Evolutionary conservation across 2,113 vertebrate genomes (phyloP).

Genomic region (Brachyhypopomus gauderio): DNA sequence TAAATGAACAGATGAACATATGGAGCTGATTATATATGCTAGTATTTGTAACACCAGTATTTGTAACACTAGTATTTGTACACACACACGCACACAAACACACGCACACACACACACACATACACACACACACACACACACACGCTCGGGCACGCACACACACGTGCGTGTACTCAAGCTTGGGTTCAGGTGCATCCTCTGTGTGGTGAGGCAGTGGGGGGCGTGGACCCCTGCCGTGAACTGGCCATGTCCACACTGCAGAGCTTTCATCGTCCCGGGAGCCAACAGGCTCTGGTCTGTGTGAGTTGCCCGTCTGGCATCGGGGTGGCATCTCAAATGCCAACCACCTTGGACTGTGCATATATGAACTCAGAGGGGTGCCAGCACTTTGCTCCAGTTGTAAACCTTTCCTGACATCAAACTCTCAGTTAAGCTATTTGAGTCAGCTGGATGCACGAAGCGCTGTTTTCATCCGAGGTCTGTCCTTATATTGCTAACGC

Average conservation of each 20-base stretch:
- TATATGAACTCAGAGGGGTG: too few species aligned
- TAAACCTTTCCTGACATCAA: too few species aligned
- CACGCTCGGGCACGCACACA: too few species aligned
- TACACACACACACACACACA: background rate
- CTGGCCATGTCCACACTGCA: background rate
- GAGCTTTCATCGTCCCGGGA: background rate
- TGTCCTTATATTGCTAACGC: too few species aligned
- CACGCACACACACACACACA: background rate
- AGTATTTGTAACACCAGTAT: slow-evolving; percentile 44
- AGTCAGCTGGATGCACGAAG: background rate
- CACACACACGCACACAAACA: background rate
- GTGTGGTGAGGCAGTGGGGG: background rate
- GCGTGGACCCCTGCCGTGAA: background rate
- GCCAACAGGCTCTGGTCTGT: background rate
- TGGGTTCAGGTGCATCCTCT: background rate
- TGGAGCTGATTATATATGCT: slow-evolving; percentile 41
- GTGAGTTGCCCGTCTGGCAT: background rate
- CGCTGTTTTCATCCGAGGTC: background rate
- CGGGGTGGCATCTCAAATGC: background rate
- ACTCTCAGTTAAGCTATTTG: too few species aligned
- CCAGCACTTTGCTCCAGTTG: too few species aligned
- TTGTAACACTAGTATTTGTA: slow-evolving; percentile 41
- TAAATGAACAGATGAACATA: slow-evolving; percentile 43
- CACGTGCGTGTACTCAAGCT: too few species aligned
- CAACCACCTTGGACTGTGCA: background rate